Conservation (phyloP, 2,797 vertebrate species). For the Hybognathus amarus region DNA sequence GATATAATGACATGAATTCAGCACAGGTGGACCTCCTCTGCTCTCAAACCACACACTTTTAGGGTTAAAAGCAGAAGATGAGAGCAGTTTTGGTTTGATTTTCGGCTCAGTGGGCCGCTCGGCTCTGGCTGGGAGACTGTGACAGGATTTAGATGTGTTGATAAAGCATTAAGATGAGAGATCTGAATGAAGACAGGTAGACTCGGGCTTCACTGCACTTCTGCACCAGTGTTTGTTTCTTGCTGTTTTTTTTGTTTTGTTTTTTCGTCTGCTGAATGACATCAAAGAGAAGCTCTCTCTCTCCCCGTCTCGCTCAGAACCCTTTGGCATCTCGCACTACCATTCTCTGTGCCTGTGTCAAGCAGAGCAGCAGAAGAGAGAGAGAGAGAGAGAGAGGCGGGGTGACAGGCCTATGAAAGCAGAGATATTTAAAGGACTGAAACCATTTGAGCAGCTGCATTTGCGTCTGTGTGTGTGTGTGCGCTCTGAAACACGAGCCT, state of each 20-base stretch:
- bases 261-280: slow-evolving; percentile 76
- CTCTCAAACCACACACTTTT: slow-evolving; percentile 20
- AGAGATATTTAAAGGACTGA: slow-evolving; percentile 54
- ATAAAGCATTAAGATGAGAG: slow-evolving; percentile 38
- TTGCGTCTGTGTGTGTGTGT: slow-evolving; percentile 14
- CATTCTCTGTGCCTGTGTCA: slow-evolving; percentile 71
- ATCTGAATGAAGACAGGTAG: slow-evolving; percentile 46
- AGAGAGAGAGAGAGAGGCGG: slow-evolving; percentile 19
- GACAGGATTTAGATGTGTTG: slow-evolving; percentile 48
- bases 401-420: slow-evolving; percentile 54
- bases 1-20: slow-evolving; percentile 3
- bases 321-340: slow-evolving; percentile 80
- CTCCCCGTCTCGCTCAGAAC: slow-evolving; percentile 61
- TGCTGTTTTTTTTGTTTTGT: slow-evolving; percentile 55
- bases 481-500: slow-evolving; percentile 2
- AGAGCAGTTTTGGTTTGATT: slow-evolving; percentile 33
- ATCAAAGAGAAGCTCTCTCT: slow-evolving; percentile 79
- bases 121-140: slow-evolving; percentile 20
- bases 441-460: slow-evolving; percentile 37
- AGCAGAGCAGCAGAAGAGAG: slow-evolving; percentile 38
- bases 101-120: slow-evolving; percentile 23
- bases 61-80: slow-evolving; percentile 41
- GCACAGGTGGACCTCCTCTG: not conserved
- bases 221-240: slow-evolving; percentile 47
- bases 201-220: slow-evolving; percentile 31